phyloP scores from a whole-genome alignment of 2,888 invertebrate genomes.

The Ornithoptera alexandrae region DNA sequence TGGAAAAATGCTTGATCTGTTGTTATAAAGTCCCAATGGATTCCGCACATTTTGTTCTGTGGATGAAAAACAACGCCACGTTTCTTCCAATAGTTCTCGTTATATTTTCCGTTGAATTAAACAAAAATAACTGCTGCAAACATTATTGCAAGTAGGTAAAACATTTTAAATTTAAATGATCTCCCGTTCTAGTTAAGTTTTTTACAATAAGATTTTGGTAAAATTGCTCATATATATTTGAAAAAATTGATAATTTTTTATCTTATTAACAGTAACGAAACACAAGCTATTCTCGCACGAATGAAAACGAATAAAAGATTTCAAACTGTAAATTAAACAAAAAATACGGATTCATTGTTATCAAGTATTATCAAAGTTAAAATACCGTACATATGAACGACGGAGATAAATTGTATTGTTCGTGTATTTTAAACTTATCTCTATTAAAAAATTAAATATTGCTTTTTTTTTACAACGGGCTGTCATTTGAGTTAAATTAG shows the following conservation, averaged over 20 bases:
- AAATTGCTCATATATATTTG: not conserved
- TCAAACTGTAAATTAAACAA: not conserved
- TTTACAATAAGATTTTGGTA: not conserved
- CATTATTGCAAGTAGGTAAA: not conserved
- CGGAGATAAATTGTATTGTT: not conserved
- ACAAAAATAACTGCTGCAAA: not conserved
- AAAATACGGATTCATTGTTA: not conserved
- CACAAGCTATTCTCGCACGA: constrained; percentile 1
- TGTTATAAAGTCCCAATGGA: not conserved
- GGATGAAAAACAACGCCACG: not conserved
- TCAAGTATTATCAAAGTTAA: not conserved
- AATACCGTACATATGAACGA: not conserved
- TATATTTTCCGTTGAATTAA: not conserved
- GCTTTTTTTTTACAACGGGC: too few species aligned
- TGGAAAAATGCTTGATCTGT: not conserved
- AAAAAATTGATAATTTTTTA: not conserved
- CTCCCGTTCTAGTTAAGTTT: not conserved
- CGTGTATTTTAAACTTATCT: not conserved
- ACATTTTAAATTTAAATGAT: not conserved
- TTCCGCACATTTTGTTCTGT: not conserved
- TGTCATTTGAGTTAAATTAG: too few species aligned
- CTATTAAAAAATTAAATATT: too few species aligned
- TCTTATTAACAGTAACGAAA: not conserved
- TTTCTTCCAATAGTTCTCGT: not conserved
- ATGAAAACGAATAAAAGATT: not conserved